Base-by-base conservation (phyloP, 2,888 invertebrate species). In the Erebia palarica region DNA sequence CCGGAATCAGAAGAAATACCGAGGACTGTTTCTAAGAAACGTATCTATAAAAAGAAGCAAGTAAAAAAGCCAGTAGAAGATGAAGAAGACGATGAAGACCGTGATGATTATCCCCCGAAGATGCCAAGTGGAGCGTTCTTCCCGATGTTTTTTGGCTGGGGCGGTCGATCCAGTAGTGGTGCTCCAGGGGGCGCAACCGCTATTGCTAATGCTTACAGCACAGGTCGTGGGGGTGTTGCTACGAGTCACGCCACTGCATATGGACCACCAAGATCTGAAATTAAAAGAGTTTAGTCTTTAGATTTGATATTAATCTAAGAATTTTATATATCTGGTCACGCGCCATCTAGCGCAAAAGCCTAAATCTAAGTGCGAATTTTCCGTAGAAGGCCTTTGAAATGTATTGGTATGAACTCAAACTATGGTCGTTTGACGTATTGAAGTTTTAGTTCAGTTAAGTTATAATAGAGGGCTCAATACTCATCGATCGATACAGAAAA, bases 181-280 rank as follows among this genome's bases (percentile, higher is more conserved):
- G 88, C 89, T n/a, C 93, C 94, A 0, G 95, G 95, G 4, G 94
- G 94, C 0, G 94, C 95, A 13, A 95, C 95, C 0, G 96, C 96
- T 1, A 94, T 96, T 18, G 96, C 96, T 44, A 96, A 96, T 81
- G 95, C 96, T 70, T 96, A 95, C 83, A 96, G 96, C 81, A 96
- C 96, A 0, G 95, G 95, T 1, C 94, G 94, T 75, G 95, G 96
- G 3, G 96, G 96, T 1, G 95, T 96, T 2, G 96, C 96, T 13
- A 95, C 94, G 71, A 96, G 96, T 76, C 95, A 96, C 76, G 96
- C 96, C 0, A 96, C 96, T 0, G 95, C 96, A 1, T 96, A 96
- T 80, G 96, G 96, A 4, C 94, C 94, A 63, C 94, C 95, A 1
- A 86, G 94, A 81, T 86, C 91, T 73, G 88, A 91, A 75, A 86